Conservation (phyloP, 2,113 vertebrate species). For the Sardina pilchardus region DNA sequence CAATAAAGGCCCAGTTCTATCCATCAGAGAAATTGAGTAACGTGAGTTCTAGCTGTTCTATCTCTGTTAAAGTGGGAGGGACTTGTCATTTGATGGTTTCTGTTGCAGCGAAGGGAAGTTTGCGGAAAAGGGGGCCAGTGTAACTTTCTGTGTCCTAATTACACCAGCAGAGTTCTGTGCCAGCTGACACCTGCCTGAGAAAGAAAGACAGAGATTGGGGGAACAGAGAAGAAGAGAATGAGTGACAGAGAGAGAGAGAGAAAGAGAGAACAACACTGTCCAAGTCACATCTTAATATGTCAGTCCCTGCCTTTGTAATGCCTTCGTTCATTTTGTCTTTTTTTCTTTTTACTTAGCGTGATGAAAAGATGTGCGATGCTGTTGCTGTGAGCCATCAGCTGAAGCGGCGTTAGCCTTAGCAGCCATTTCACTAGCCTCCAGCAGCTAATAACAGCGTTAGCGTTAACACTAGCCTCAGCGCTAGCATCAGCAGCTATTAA, state of each 20-base stretch:
- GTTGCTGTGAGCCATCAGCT: no score
- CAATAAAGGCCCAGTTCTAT: neutral
- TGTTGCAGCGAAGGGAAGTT: neutral
- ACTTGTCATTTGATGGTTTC: neutral
- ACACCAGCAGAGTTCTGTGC: neutral
- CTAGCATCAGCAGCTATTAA: neutral
- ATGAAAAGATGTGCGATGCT: no score
- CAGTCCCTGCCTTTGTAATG: no score
- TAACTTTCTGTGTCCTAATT: constrained; percentile 4
- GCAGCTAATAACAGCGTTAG: no score
- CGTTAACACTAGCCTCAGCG: neutral
- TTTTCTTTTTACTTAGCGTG: no score
- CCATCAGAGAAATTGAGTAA: neutral
- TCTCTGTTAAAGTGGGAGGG: neutral
- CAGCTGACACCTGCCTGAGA: neutral
- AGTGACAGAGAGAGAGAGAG: neutral
- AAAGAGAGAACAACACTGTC: neutral
- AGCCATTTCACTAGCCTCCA: no score
- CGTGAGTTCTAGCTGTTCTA: neutral
- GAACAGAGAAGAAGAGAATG: neutral
- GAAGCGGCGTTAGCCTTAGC: neutral
- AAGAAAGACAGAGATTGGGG: neutral
- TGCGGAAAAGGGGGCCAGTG: neutral
- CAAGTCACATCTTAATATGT: no score
- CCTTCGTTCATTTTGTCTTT: no score